Conservation (phyloP, 1,140 invertebrate genomes). For the Cylas formicarius region DNA sequence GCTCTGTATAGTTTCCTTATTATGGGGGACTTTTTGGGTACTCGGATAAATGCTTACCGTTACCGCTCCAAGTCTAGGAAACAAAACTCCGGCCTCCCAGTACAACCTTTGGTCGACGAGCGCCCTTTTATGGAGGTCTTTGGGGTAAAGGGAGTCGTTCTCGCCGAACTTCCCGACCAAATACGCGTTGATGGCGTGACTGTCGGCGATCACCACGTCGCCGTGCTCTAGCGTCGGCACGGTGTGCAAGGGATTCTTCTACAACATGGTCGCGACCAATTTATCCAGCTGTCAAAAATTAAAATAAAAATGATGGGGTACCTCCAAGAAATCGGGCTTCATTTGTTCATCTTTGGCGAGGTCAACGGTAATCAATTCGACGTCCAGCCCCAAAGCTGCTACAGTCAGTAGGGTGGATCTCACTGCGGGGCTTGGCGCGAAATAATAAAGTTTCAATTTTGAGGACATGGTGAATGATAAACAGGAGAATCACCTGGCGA, state of each 20-base stretch:
- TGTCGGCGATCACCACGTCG: constrained; percentile 51
- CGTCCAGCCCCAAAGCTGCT: constrained; percentile 59
- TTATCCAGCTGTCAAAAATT: too few species aligned
- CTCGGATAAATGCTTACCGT: too few species aligned
- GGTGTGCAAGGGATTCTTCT: constrained; percentile 54
- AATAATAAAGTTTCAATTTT: constrained; percentile 39
- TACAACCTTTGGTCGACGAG: constrained; percentile 50
- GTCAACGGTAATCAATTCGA: constrained; percentile 60
- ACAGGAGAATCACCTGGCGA: too few species aligned
- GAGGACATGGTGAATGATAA: too few species aligned
- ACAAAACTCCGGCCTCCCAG: too few species aligned
- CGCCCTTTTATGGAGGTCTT: constrained; percentile 47
- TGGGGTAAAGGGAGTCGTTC: constrained; percentile 48
- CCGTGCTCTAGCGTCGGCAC: constrained; percentile 59
- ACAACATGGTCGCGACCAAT: too few species aligned
- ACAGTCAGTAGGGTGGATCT: constrained; percentile 60
- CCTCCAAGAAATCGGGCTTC: constrained; percentile 10
- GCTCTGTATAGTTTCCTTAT: too few species aligned
- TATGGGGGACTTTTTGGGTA: too few species aligned
- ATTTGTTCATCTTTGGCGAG: constrained; percentile 9
- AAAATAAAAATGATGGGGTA: not conserved
- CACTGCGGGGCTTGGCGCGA: constrained; percentile 49
- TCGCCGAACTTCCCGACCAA: constrained; percentile 48
- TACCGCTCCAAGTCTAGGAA: too few species aligned
- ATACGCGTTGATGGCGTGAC: constrained; percentile 53